Base-by-base conservation (phyloP, 2,888 invertebrate genomes). In the Troides helena region DNA sequence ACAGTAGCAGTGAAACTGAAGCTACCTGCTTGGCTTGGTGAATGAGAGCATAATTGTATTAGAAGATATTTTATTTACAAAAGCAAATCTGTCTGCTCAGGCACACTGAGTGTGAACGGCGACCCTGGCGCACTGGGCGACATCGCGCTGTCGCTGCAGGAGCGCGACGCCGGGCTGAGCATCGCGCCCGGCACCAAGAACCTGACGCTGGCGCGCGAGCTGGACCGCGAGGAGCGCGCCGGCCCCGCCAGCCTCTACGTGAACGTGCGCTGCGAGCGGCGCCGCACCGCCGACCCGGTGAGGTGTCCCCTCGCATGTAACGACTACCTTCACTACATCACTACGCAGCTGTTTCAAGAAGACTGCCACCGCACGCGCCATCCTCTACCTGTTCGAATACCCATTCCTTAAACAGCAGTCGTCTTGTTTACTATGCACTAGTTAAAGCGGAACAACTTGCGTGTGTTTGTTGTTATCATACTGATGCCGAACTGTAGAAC, bases 231-330 rank as follows among this genome's bases (percentile, higher is more conserved):
- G 93, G 97, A 97, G 73, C 87, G 95, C 64, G 93, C 94, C 23
- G 98, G 98, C 0, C 97, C 97, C 4, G 95, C 97, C 60, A 97
- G 96, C 68, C 96, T 97, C 65, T 97, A 96, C 83, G 95, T 98
- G 70, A 97, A 97, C 86, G 95, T 98, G 74, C 95, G 97, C 73
- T 98, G 98, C 85, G 96, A 97, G 79, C 92, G 97, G 71, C 93
- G 96, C 65, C 95, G 95, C 73, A 96, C 97, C 18, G 93, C 95
- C 57, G 97, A 97, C 85, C 96, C 96, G 79, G 97, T 97, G 81
- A 78, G 84, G 76, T 12, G 1, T n/a, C 18, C 21, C 30, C 30
- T 30, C 30, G 1, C 30, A 30, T 30, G 30, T 30, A 30, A 3
- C 30, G 4, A 30, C 30, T 3, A 30, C 30, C 30, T 30, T 4